Evolutionary conservation across 2,797 vertebrate species (phyloP).

Genomic region (Pseudomugil gertrudae): DNA sequence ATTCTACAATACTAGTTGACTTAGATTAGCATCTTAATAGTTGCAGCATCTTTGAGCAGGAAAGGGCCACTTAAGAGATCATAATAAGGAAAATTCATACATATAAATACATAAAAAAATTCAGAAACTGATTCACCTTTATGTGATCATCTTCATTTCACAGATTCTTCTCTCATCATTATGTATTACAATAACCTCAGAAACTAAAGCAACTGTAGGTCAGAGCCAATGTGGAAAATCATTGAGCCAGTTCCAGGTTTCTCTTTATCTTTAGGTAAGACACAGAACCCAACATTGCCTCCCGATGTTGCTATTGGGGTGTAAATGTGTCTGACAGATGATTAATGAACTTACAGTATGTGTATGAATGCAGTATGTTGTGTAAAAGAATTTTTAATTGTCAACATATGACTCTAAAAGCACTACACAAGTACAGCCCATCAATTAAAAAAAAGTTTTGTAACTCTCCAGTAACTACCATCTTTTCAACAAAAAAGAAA

Average conservation of each 20-base stretch:
- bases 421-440: background rate
- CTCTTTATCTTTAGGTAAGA: background rate
- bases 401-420: background rate
- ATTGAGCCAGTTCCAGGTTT: background rate
- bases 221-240: background rate
- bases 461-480: background rate
- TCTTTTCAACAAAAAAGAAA: background rate
- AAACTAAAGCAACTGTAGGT: background rate
- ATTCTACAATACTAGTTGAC: background rate
- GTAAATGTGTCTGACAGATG: too few species aligned
- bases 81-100: background rate
- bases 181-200: background rate
- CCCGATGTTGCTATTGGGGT: background rate
- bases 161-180: background rate
- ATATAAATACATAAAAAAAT: background rate
- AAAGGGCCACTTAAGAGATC: background rate
- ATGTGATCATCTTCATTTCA: background rate
- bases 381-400: background rate
- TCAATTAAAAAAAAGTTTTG: background rate
- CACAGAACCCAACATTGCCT: background rate
- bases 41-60: background rate
- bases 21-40: background rate
- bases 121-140: background rate
- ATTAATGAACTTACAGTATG: too few species aligned
- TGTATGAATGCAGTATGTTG: too few species aligned